Percentiles rank a stretch among this genome's conserved stretches.
phyloP scores from a whole-genome alignment of 2,888 invertebrate species.

The Thysanoteuthis rhombus region DNA sequence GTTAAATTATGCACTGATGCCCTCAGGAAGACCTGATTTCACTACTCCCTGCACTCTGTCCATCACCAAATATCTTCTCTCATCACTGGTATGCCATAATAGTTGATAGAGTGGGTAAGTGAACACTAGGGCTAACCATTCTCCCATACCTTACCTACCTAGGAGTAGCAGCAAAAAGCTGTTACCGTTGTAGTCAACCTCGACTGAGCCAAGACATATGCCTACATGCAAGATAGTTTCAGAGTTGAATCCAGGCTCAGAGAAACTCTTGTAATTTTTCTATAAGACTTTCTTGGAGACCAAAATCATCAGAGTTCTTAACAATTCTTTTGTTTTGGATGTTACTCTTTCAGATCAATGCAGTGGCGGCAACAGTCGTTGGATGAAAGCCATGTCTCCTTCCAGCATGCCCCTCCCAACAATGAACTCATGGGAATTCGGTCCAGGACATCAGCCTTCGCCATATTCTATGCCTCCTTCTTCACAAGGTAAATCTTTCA shows the following conservation, averaged over 20 bases:
- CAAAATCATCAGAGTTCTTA: neutral
- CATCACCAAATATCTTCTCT: neutral
- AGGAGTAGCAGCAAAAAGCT: neutral
- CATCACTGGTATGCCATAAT: neutral
- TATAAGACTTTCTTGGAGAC: neutral
- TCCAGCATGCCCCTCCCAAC: slow-evolving; percentile 93
- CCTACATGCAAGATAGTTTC: neutral
- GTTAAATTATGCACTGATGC: neutral
- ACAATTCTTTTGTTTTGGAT: neutral
- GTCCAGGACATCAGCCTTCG: slow-evolving; percentile 51
- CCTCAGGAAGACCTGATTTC: neutral
- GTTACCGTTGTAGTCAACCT: neutral
- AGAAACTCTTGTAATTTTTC: neutral
- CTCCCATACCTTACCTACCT: neutral
- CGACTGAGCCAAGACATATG: neutral
- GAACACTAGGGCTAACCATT: neutral
- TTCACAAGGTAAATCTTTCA: slow-evolving; percentile 49
- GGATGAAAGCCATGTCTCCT: slow-evolving; percentile 90
- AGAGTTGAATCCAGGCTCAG: neutral
- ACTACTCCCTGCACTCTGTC: neutral
- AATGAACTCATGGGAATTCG: slow-evolving; percentile 86
- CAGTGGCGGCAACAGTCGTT: slow-evolving; percentile 72
- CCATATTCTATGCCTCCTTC: slow-evolving; percentile 55
- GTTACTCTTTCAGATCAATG: slow-evolving; percentile 44
- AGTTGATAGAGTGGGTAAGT: neutral